A percentile compares a stretch with the other conserved stretches of the same genome.
Evolutionary conservation across 1,140 invertebrate species (phyloP).

Genomic region (Drosophila novamexicana): DNA sequence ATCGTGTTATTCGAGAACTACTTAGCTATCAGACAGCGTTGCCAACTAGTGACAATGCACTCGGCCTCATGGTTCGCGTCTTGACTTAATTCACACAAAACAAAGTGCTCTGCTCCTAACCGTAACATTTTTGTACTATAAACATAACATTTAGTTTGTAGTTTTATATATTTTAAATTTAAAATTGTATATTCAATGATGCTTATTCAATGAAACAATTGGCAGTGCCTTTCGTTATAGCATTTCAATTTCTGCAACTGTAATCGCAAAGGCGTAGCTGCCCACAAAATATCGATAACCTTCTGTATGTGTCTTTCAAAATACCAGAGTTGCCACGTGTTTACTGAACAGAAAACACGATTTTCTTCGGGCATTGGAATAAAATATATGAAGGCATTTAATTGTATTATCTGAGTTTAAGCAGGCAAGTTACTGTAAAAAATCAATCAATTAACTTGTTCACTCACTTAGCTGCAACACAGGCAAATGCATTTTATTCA

Average conservation of each 20-base stretch:
- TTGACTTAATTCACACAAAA: slow-evolving; percentile 1
- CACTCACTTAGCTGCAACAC: neutral
- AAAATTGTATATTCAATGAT: too few relatives aligned
- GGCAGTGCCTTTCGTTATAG: too few relatives aligned
- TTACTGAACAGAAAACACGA: slow-evolving; percentile 24
- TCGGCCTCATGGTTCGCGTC: slow-evolving; percentile 3
- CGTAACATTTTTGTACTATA: too few relatives aligned
- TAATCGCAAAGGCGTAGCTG: too few relatives aligned
- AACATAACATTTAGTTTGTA: too few relatives aligned
- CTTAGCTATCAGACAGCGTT: neutral
- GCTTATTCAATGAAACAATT: too few relatives aligned
- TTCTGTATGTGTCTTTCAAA: neutral
- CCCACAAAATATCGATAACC: slow-evolving; percentile 19
- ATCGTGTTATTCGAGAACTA: neutral
- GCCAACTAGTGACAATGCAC: neutral
- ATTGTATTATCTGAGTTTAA: slow-evolving; percentile 13
- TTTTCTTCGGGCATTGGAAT: slow-evolving; percentile 25
- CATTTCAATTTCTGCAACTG: too few relatives aligned
- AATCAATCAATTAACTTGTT: neutral
- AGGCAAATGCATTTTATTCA: slow-evolving; percentile 1
- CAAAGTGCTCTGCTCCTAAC: too few relatives aligned
- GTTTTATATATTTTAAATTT: too few relatives aligned
- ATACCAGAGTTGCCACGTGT: slow-evolving; percentile 29
- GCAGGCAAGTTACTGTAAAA: slow-evolving; percentile 30
- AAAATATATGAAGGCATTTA: slow-evolving; percentile 20